A percentile compares a stretch with the other conserved stretches of the same genome.
Evolutionary conservation across 1,140 invertebrate genomes (phyloP).

Genomic region (Matsumurasca onukii): DNA sequence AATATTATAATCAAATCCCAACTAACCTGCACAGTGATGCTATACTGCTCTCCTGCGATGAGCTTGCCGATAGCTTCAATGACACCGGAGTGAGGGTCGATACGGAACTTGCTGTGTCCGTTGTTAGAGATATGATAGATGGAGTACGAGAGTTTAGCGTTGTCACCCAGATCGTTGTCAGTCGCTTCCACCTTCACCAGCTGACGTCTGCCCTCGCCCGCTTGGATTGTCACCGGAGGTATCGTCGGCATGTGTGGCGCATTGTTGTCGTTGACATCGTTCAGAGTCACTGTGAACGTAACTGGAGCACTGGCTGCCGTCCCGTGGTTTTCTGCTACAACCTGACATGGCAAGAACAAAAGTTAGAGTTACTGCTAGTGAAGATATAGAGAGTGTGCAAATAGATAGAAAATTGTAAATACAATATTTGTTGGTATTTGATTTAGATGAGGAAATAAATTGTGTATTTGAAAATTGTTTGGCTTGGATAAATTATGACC

Average conservation of each 20-base stretch:
- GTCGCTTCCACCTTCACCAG: constrained; percentile 78
- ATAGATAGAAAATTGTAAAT: no score
- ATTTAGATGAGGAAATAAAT: no score
- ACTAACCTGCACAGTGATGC: constrained; percentile 84
- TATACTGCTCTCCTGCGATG: constrained; percentile 84
- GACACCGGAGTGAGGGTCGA: constrained; percentile 75
- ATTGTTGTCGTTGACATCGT: constrained; percentile 87
- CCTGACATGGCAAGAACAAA: constrained; percentile 41
- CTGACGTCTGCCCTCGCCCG: constrained; percentile 71
- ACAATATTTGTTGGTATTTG: no score
- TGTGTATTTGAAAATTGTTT: no score
- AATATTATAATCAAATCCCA: no score
- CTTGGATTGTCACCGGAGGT: constrained; percentile 73
- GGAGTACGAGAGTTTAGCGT: constrained; percentile 77
- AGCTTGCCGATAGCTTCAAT: constrained; percentile 64
- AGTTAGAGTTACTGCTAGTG: no score
- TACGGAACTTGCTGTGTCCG: constrained; percentile 79
- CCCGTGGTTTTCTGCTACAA: constrained; percentile 75
- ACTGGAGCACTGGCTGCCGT: constrained; percentile 77
- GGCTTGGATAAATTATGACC: no score
- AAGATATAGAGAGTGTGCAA: no score
- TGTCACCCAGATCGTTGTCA: constrained; percentile 82
- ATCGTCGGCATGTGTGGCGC: constrained; percentile 74
- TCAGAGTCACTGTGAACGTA: constrained; percentile 72
- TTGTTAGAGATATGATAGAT: constrained; percentile 90